Evolutionary conservation across 2,113 vertebrate species (phyloP).

Genomic region (Antennarius striatus): DNA sequence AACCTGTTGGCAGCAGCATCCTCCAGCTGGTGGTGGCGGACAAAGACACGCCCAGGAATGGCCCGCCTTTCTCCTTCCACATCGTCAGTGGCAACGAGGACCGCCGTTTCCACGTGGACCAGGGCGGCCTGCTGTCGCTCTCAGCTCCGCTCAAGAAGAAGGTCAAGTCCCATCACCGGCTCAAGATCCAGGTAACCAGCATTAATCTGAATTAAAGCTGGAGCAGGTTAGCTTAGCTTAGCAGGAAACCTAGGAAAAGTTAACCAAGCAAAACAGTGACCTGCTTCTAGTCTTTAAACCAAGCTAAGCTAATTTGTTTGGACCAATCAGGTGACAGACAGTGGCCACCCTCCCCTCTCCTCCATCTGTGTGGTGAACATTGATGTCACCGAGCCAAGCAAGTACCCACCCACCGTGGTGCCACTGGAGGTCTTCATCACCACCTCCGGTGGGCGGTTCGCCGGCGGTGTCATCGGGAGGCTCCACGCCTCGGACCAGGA

Average conservation of each 20-base stretch:
- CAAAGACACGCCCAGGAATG: constrained; percentile 90
- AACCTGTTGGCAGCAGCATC: constrained; percentile 83
- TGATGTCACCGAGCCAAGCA: constrained; percentile 88
- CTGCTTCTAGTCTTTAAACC: no score
- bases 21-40: constrained; percentile 90
- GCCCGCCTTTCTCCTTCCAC: constrained; percentile 88
- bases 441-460: constrained; percentile 71
- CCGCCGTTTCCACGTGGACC: constrained; percentile 86
- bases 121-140: constrained; percentile 88
- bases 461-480: constrained; percentile 87
- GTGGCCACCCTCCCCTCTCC: constrained; percentile 87
- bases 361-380: constrained; percentile 88
- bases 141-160: constrained; percentile 80
- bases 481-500: constrained; percentile 94
- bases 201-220: background rate
- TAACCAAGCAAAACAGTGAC: no score
- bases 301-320: background rate
- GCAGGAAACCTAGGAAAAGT: no score
- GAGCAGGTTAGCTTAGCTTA: background rate
- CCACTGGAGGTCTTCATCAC: constrained; percentile 94
- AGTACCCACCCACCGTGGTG: constrained; percentile 85
- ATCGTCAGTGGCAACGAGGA: constrained; percentile 89
- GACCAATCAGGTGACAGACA: constrained; percentile 86
- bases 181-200: constrained; percentile 89
- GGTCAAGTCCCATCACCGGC: constrained; percentile 81